Percentiles rank a stretch among this genome's conserved stretches.
These are phyloP conservation scores for Melanotaenia boesemani DNA, from an alignment of 2,797 vertebrate genomes.

Conservation along the genomic window DNA sequence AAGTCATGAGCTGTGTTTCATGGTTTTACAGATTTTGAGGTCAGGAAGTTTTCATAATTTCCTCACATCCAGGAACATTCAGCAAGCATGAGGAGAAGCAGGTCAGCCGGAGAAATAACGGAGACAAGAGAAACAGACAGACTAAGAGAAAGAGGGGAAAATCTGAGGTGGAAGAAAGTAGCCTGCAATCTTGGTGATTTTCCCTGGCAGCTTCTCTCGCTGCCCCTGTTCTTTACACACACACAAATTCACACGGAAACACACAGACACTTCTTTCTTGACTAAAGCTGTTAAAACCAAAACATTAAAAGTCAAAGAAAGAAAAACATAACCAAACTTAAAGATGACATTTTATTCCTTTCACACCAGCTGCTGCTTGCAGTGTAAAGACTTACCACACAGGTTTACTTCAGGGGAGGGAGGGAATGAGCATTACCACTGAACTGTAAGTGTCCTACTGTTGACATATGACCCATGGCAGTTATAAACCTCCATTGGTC, in stretches of 20 bases:
- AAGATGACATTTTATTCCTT: constrained; percentile 69
- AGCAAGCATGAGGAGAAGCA: constrained; percentile 70
- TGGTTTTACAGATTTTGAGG: constrained; percentile 31
- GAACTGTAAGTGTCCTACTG: constrained; percentile 76
- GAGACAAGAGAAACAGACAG: constrained; percentile 67
- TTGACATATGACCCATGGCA: constrained; percentile 72
- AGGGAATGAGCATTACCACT: constrained; percentile 73
- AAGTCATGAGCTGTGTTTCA: constrained; percentile 53
- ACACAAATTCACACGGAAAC: constrained; percentile 12
- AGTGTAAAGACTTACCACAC: constrained; percentile 56
- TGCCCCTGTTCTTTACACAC: constrained; percentile 49
- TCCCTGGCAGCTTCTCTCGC: constrained; percentile 70
- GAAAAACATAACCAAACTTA: constrained; percentile 64
- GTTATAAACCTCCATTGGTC: constrained; percentile 73
- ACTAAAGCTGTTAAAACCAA: constrained; percentile 61
- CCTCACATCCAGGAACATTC: constrained; percentile 73
- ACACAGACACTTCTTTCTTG: constrained; percentile 33
- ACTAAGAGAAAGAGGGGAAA: constrained; percentile 73
- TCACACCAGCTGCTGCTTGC: constrained; percentile 48
- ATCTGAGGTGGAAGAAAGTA: constrained; percentile 75
- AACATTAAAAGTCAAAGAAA: constrained; percentile 72
- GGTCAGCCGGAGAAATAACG: constrained; percentile 67
- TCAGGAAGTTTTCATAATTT: constrained; percentile 70
- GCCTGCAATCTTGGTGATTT: constrained; percentile 70
- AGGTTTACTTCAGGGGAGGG: constrained; percentile 68